phyloP scores from a whole-genome alignment of 1,140 invertebrate genomes.

The Bradysia coprophila region DNA sequence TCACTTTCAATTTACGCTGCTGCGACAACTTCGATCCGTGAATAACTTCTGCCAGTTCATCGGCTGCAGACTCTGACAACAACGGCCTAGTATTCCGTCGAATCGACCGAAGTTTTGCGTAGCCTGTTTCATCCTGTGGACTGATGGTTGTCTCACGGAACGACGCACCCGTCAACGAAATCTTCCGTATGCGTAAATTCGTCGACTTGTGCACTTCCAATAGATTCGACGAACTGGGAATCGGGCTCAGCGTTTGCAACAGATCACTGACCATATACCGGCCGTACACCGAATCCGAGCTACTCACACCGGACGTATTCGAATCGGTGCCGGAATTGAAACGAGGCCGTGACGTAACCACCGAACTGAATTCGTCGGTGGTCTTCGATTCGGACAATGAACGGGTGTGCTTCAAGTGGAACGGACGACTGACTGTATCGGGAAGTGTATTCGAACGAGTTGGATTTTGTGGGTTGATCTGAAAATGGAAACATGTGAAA shows the following conservation, averaged over 20 bases:
- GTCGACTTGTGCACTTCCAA: conserved; percentile 18
- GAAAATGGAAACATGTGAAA: no score
- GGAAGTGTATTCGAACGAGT: conserved; percentile 18
- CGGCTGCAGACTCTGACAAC: conserved; percentile 16
- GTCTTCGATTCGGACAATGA: conserved; percentile 45
- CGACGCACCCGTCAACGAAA: conserved; percentile 10
- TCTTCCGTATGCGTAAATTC: conserved; percentile 14
- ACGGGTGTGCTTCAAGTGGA: conserved; percentile 27
- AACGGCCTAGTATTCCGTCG: conserved; percentile 40
- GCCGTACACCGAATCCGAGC: conserved; percentile 47
- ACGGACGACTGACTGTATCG: conserved; percentile 13
- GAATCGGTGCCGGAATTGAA: conserved; percentile 42
- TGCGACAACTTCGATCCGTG: conserved; percentile 9
- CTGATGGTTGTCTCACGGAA: conserved; percentile 21
- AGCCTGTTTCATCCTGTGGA: conserved; percentile 58
- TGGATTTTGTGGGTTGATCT: no score
- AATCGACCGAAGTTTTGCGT: conserved; percentile 55
- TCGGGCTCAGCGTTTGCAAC: conserved; percentile 43
- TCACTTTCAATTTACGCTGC: conserved; percentile 13
- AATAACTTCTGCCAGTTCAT: conserved; percentile 15
- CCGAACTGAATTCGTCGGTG: conserved; percentile 21
- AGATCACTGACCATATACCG: conserved; percentile 9
- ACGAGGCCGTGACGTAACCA: conserved; percentile 11
- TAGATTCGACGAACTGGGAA: conserved; percentile 55
- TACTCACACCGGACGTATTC: conserved; percentile 58